These are phyloP conservation scores for Engystomops pustulosus DNA, from an alignment of 2,113 vertebrate genomes.

Conservation along the genomic window DNA sequence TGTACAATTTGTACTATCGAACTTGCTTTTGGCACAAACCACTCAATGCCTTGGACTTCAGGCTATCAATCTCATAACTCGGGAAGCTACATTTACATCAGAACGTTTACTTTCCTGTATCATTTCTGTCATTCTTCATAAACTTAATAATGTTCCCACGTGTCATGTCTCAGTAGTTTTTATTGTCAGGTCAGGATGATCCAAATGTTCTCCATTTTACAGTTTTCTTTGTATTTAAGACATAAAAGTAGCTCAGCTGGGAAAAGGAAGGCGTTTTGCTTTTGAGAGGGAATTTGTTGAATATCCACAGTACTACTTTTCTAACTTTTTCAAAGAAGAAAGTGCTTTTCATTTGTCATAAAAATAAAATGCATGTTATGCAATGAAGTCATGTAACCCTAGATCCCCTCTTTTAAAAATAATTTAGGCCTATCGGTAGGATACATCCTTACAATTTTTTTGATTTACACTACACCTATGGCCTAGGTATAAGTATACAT, in stretches of 20 bases:
- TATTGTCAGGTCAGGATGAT: not conserved
- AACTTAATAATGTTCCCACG: not conserved
- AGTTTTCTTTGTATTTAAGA: not conserved
- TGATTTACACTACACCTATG: too few relatives aligned
- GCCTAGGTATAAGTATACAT: too few relatives aligned
- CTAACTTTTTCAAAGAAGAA: not conserved
- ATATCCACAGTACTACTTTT: not conserved
- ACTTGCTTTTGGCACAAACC: too few relatives aligned
- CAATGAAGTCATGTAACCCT: not conserved
- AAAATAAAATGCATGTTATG: not conserved
- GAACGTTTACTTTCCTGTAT: not conserved
- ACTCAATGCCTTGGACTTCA: too few relatives aligned
- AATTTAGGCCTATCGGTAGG: not conserved
- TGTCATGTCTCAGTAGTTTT: not conserved
- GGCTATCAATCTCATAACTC: not conserved
- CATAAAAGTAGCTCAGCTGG: not conserved
- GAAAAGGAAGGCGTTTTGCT: not conserved
- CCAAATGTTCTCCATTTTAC: not conserved
- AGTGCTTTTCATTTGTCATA: not conserved
- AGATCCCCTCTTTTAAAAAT: not conserved
- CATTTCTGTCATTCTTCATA: not conserved
- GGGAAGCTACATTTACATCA: not conserved
- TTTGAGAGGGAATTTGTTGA: not conserved
- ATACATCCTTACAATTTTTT: too few relatives aligned
- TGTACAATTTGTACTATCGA: too few relatives aligned